A percentile compares a stretch with the other conserved stretches of the same genome.
These are phyloP conservation scores for Hemiprocne comata DNA, from an alignment of 2,113 vertebrate genomes.

Conservation along the genomic window DNA sequence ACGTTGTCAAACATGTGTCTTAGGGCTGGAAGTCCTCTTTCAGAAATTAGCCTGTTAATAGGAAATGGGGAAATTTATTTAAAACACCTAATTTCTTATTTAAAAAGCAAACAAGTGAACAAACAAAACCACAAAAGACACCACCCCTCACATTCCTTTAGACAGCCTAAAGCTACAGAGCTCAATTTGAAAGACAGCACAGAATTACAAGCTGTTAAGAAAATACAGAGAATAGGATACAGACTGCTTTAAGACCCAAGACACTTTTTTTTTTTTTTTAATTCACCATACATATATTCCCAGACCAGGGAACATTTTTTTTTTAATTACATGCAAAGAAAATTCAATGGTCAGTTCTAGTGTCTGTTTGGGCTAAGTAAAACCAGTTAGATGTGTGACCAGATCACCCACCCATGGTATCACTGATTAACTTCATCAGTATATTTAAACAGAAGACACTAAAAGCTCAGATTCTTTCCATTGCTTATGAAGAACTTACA, in stretches of 20 bases:
- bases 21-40: conserved; percentile 91
- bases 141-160: not conserved
- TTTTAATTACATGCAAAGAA: not conserved
- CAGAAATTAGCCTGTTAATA: conserved; percentile 84
- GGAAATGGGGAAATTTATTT: not conserved
- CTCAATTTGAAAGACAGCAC: not conserved
- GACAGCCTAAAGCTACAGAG: not conserved
- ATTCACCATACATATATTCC: not conserved
- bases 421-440: not conserved
- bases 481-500: not conserved
- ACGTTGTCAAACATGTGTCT: conserved; percentile 84
- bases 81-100: not conserved
- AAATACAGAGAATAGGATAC: not conserved
- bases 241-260: not conserved
- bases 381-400: not conserved
- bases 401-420: not conserved
- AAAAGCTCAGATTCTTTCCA: not conserved
- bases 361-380: not conserved
- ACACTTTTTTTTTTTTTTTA: not conserved
- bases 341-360: not conserved
- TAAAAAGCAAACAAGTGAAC: too few relatives aligned
- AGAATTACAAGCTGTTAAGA: not conserved
- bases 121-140: not conserved
- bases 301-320: not conserved
- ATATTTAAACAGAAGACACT: not conserved